Percentiles rank a stretch among this genome's conserved stretches.
These are phyloP conservation scores for Helicoverpa zea DNA, from an alignment of 1,140 invertebrate species.

Conservation along the genomic window DNA sequence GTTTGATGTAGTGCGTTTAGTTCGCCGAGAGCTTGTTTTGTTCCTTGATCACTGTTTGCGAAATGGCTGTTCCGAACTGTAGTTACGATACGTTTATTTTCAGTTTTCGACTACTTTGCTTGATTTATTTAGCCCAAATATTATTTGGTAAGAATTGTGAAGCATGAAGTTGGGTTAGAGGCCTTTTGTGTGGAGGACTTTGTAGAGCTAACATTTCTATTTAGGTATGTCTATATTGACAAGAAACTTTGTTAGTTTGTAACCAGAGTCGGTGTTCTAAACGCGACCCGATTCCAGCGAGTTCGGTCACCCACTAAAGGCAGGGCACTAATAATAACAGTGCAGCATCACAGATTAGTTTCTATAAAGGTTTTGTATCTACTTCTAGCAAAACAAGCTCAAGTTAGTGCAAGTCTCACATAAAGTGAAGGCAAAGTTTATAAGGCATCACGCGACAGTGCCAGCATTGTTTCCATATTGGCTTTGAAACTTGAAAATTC, in stretches of 20 bases:
- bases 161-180: no score
- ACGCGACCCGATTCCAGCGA: neutral
- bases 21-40: constrained; percentile 10
- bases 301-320: constrained; percentile 4
- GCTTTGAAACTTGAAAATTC: constrained; percentile 74
- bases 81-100: constrained; percentile 5
- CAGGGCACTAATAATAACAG: constrained; percentile 27
- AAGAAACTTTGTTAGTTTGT: constrained; percentile 1
- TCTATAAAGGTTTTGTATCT: constrained; percentile 37
- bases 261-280: neutral
- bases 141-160: no score
- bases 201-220: no score
- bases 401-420: constrained; percentile 50
- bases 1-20: constrained; percentile 49
- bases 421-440: constrained; percentile 65
- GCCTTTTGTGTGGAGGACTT: no score
- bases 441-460: constrained; percentile 65
- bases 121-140: no score
- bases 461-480: constrained; percentile 76
- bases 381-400: constrained; percentile 53
- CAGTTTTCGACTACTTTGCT: neutral
- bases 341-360: constrained; percentile 55
- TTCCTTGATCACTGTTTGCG: neutral
- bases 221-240: neutral
- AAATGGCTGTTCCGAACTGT: neutral